Evolutionary conservation across 2,113 vertebrate genomes (phyloP), one percentile per base, ranked within the genome.

Genomic region (Rhinopomastus cyanomelas): DNA sequence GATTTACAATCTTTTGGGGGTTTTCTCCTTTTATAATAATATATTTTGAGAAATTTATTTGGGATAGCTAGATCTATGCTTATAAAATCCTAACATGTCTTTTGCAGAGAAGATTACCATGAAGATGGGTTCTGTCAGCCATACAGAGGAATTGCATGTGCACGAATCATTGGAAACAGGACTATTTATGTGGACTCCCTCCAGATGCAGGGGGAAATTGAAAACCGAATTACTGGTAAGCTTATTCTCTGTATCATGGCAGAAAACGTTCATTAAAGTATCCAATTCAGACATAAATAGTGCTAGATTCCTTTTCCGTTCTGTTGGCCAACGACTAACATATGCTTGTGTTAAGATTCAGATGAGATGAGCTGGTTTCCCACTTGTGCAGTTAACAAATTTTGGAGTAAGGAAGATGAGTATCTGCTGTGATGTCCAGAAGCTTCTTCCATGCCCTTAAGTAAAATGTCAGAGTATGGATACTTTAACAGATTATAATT

Each of bases 181-280:
- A 99, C 98, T 87, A 99, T 99, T 95, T 99, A 99, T 14, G 99
- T 99, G 75, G 98, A 99, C 95, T 99, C 99, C 16, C 98, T 99
- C 32, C 99, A 99, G 97, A 99, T 98, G 98, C 99, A 99, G 96
- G 99, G 99, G 8, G 98, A 99, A 97, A 99, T 99, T 76, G 99
- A 99, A 95, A 99, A 99, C 94, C 98, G 98, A 67, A 99, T 99
- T 93, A 99, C 99, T 66, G 99, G 99, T 99, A 94, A 94, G 96
- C 8, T 67, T 75, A 12, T 26, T 71, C 7, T 65, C 20, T 55
- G 29, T 30, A 23, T 3, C 6, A 30, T n/a, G 18, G 27, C 7
- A 16, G 23, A 29, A 64, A 29, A 3, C 1, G 6, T 20, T 20
- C 3, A 0, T 61, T 5, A 34, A 59, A 57, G 37, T 53, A 9